A percentile compares a stretch with the other conserved stretches of the same genome.
Conservation (phyloP, 1,140 invertebrate species). For the Anthonomus grandis region DNA sequence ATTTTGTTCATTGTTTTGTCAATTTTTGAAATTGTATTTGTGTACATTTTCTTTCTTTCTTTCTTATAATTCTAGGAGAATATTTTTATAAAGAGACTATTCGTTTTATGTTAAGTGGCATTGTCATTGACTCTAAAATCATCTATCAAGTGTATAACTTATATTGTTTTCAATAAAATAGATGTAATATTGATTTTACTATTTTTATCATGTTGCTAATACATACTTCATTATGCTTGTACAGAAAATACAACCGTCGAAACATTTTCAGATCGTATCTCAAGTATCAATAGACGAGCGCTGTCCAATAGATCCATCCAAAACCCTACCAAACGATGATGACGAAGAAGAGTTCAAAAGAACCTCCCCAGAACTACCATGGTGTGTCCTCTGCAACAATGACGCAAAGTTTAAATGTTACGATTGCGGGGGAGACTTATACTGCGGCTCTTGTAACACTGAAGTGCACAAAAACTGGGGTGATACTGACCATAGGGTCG, state of each 20-base stretch:
- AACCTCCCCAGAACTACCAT: constrained; percentile 60
- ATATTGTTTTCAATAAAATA: too few relatives aligned
- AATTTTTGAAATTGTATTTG: too few relatives aligned
- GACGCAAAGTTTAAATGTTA: constrained; percentile 66
- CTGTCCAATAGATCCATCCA: constrained; percentile 22
- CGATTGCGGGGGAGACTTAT: constrained; percentile 69
- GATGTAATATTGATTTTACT: neutral
- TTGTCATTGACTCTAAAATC: too few relatives aligned
- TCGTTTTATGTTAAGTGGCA: too few relatives aligned
- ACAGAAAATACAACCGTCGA: too few relatives aligned
- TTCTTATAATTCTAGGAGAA: too few relatives aligned
- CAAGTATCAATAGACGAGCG: constrained; percentile 44
- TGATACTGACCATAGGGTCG: constrained; percentile 43
- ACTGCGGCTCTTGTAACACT: constrained; percentile 64
- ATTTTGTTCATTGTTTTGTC: too few relatives aligned
- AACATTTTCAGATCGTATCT: constrained; percentile 42
- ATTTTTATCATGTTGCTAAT: neutral
- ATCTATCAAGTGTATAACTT: too few relatives aligned
- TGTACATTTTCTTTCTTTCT: too few relatives aligned
- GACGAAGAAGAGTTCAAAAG: constrained; percentile 24
- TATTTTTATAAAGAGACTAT: too few relatives aligned
- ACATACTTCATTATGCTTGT: neutral
- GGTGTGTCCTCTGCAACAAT: constrained; percentile 75
- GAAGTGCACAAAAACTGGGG: constrained; percentile 52
- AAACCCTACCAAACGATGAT: constrained; percentile 16